Percentiles rank a stretch among this genome's conserved stretches.
phyloP scores from a whole-genome alignment of 1,140 invertebrate species.

The Drosophila mayri region DNA sequence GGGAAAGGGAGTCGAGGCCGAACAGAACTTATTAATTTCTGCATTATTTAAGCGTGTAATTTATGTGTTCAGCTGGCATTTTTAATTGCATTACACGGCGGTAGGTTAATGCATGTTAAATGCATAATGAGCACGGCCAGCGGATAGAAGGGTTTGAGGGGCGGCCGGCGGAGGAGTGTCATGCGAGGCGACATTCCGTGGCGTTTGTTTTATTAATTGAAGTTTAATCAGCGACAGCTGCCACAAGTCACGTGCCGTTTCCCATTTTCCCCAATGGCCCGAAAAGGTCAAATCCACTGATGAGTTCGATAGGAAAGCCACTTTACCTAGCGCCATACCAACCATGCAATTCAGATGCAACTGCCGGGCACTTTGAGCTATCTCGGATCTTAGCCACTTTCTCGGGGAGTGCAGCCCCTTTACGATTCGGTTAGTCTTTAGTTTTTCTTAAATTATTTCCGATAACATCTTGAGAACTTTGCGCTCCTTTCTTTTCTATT shows the following conservation, averaged over 20 bases:
- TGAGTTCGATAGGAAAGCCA: conserved; percentile 12
- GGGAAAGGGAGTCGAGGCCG: conserved; percentile 16
- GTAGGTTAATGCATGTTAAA: conserved; percentile 81
- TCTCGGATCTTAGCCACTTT: conserved; percentile 8
- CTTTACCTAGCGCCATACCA: not conserved
- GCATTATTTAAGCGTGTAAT: conserved; percentile 81
- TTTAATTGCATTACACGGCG: conserved; percentile 79
- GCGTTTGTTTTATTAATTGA: conserved; percentile 80
- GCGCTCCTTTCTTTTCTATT: not conserved
- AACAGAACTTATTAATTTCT: conserved; percentile 81
- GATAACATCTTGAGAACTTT: conserved; percentile 59
- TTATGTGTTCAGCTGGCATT: conserved; percentile 79
- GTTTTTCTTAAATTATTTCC: conserved; percentile 68
- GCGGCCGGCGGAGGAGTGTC: conserved; percentile 34
- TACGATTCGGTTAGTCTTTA: conserved; percentile 15
- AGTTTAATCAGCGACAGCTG: conserved; percentile 75
- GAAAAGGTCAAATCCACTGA: conserved; percentile 40
- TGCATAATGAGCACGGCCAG: conserved; percentile 52
- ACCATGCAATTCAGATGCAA: not conserved
- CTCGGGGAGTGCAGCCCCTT: not conserved
- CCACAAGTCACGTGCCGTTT: conserved; percentile 37
- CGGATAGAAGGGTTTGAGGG: not conserved
- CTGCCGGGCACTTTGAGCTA: conserved; percentile 1
- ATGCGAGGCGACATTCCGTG: conserved; percentile 60
- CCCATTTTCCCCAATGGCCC: conserved; percentile 3